These are phyloP conservation scores for Drosophila saltans DNA, from an alignment of 1,140 invertebrate genomes.

Conservation along the genomic window DNA sequence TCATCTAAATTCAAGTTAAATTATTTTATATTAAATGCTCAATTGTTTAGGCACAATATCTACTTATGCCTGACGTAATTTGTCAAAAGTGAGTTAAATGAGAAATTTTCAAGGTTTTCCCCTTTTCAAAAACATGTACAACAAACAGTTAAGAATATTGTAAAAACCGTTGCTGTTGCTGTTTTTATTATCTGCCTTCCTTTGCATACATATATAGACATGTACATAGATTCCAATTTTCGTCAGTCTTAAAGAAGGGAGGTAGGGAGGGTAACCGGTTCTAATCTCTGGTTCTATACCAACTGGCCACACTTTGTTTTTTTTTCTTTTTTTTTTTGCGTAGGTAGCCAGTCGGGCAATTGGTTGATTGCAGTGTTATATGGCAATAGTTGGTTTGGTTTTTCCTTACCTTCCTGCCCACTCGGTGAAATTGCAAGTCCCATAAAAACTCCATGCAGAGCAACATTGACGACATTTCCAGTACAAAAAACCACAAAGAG, in stretches of 20 bases:
- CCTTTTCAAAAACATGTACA: neutral
- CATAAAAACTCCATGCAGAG: slow-evolving; percentile 4
- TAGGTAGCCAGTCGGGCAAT: slow-evolving; percentile 16
- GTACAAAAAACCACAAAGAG: neutral
- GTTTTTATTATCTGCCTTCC: neutral
- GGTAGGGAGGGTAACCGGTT: neutral
- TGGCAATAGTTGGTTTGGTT: slow-evolving; percentile 14
- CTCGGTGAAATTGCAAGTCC: slow-evolving; percentile 15
- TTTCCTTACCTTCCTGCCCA: slow-evolving; percentile 14
- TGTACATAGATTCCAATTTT: neutral
- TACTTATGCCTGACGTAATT: slow-evolving; percentile 15
- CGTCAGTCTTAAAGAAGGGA: neutral
- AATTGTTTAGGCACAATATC: slow-evolving; percentile 2
- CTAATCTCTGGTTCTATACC: neutral
- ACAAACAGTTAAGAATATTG: slow-evolving; percentile 5
- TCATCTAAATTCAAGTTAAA: neutral
- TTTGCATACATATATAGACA: neutral
- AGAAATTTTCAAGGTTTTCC: slow-evolving; percentile 11
- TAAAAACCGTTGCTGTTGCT: neutral
- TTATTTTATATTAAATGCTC: slow-evolving; percentile 17
- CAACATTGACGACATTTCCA: slow-evolving; percentile 8
- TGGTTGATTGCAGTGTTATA: slow-evolving; percentile 20
- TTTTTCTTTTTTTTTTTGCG: slow-evolving; percentile 8
- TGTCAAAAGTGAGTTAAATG: neutral
- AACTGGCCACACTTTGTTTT: neutral